Conservation (phyloP, 2,888 invertebrate species). For the Rhimphoctona megacephalus region DNA sequence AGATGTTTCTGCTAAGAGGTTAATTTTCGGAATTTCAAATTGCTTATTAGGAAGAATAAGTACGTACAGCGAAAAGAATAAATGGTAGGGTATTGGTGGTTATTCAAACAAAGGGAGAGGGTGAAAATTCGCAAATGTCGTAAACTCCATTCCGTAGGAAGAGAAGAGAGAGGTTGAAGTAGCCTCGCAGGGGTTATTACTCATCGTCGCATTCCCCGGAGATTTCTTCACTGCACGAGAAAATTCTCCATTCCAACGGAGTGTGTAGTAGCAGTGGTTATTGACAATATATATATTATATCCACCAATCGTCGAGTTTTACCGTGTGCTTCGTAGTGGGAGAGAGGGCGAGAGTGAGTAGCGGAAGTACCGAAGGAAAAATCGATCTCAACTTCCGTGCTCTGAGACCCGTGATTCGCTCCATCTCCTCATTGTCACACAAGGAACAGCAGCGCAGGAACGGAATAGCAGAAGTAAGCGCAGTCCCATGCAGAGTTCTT, state of each 20-base stretch:
- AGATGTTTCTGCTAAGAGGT: slow-evolving; percentile 34
- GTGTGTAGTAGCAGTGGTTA: slow-evolving; percentile 47
- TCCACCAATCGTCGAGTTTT: slow-evolving; percentile 48
- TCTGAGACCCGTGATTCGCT: slow-evolving; percentile 40
- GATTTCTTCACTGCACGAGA: slow-evolving; percentile 66
- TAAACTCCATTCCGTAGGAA: slow-evolving; percentile 57
- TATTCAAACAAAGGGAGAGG: slow-evolving; percentile 20
- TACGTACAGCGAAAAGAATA: slow-evolving; percentile 27
- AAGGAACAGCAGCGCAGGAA: slow-evolving; percentile 17
- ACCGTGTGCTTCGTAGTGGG: slow-evolving; percentile 61
- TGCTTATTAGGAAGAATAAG: slow-evolving; percentile 41
- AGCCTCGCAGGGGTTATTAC: slow-evolving; percentile 75
- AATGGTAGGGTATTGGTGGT: slow-evolving; percentile 49
- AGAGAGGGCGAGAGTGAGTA: slow-evolving; percentile 42
- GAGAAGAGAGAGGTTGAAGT: slow-evolving; percentile 55
- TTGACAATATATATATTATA: slow-evolving; percentile 36
- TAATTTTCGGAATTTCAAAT: slow-evolving; percentile 60
- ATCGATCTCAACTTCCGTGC: slow-evolving; percentile 65
- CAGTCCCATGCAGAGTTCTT: slow-evolving; percentile 38
- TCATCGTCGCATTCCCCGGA: slow-evolving; percentile 74
- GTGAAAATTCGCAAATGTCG: slow-evolving; percentile 71
- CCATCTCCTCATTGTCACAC: slow-evolving; percentile 2
- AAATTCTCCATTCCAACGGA: slow-evolving; percentile 65
- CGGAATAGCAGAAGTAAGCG: slow-evolving; percentile 31
- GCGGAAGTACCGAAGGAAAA: slow-evolving; percentile 62